Base-by-base conservation (phyloP, 35 echinoderm and acorn worm genomes). In the Amphiura filiformis region DNA sequence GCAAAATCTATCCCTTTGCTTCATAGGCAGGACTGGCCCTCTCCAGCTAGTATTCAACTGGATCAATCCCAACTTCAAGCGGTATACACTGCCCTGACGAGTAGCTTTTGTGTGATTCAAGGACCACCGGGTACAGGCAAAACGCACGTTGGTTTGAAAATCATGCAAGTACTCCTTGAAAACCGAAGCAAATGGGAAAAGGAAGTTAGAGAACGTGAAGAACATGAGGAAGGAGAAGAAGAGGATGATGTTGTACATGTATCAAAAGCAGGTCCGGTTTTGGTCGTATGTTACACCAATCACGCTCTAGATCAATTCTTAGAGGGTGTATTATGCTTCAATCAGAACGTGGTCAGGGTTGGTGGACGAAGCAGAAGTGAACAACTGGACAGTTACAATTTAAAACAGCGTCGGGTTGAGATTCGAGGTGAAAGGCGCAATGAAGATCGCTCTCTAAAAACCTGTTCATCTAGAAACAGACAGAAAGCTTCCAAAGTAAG, bases 281-380 rank as follows among this genome's bases (percentile, higher is more conserved):
- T 97, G 12, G 86, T 97, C n/a, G 85, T 97, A 18, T 97, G 95
- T 39, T 97, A 87, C 75, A 97, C 95, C 76, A 97, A 93, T n/a
- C 91, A 93, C 86, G 91, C 95, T 18, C 86, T 97, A 7, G 95
- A 97, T 82, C 91, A 97, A 44, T 97, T 97, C 85, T 39, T 97
- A 23, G 88, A 91, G 38, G 95, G 95, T 20, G 91, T 97, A 32
- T 22, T 75, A 35, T 1, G 70, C 0, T 96, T 96, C 64, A 36
- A 81, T 31, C 57, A 90, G 18, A 81, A 89, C 33, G 77, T 97
- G 7, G 91, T 97, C 0, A 39, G 94, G 34, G 87, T 97, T 80
- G 94, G 94, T 33, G 83, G 94, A 0, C 41, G 91, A 88, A 93
- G 91, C 56, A 93, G 81, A 30, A 90, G 91, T 79, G 56, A 85